Percentiles rank a stretch among this genome's conserved stretches.
These are phyloP conservation scores for Oscheius sp. DNA, from an alignment of 2,888 invertebrate genomes.

Conservation along the genomic window DNA sequence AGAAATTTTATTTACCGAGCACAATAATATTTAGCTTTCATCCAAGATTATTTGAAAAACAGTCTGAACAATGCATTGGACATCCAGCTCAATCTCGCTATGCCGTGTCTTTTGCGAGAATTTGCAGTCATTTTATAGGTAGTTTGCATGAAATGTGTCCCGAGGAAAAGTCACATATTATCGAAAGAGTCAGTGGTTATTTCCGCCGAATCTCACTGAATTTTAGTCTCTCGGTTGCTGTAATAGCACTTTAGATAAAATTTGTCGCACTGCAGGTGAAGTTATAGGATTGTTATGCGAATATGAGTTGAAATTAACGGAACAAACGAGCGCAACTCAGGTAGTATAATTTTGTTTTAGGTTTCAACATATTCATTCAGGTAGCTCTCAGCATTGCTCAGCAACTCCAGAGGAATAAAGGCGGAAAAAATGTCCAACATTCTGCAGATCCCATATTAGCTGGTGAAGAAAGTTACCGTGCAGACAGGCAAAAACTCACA, in stretches of 20 bases:
- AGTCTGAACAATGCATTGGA: conserved; percentile 97
- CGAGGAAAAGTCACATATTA: conserved; percentile 81
- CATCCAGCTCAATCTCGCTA: conserved; percentile 94
- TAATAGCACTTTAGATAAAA: conserved; percentile 96
- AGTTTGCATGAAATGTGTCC: conserved; percentile 98
- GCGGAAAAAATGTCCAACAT: conserved; percentile 43
- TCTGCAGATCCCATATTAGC: conserved; percentile 79
- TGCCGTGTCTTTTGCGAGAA: conserved; percentile 95
- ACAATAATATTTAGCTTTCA: conserved; percentile 78
- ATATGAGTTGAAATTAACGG: conserved; percentile 95
- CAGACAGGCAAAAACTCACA: conserved; percentile 93
- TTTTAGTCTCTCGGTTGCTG: conserved; percentile 83
- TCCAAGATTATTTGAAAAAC: conserved; percentile 76
- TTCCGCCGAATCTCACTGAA: too few species aligned
- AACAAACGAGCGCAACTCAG: conserved; percentile 78
- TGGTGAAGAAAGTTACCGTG: conserved; percentile 93
- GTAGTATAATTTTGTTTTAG: conserved; percentile 30
- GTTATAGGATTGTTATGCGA: conserved; percentile 98
- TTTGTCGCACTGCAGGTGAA: conserved; percentile 98
- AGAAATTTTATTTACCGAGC: conserved; percentile 39
- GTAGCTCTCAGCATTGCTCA: conserved; percentile 47
- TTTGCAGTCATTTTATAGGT: conserved; percentile 97
- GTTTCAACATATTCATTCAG: conserved; percentile 22
- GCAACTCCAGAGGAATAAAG: conserved; percentile 39
- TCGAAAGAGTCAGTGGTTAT: conserved; percentile 47